Evolutionary conservation across 2,888 invertebrate genomes (phyloP).

Genomic region (Lasioglossum leucozonium): DNA sequence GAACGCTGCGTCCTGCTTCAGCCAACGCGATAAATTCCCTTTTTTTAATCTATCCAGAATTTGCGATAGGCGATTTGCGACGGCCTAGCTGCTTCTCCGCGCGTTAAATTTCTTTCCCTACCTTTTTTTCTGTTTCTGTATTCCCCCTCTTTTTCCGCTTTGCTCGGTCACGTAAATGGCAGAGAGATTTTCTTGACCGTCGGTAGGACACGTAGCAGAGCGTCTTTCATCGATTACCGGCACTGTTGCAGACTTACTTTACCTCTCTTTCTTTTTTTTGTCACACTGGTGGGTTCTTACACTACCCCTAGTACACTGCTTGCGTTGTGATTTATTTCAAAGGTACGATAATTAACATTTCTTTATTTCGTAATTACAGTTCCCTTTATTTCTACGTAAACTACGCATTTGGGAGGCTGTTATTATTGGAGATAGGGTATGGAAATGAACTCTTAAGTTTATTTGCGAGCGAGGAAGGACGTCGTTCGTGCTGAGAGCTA

Average conservation of each 20-base stretch:
- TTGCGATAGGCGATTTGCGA: conserved; percentile 6
- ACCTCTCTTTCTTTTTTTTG: neutral
- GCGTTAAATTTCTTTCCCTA: neutral
- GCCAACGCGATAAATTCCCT: conserved; percentile 24
- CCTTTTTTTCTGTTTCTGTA: neutral
- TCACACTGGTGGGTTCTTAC: neutral
- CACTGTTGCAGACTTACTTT: conserved; percentile 3
- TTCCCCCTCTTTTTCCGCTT: too few species aligned
- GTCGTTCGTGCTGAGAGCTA: too few species aligned
- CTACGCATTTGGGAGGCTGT: neutral
- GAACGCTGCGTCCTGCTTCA: conserved; percentile 25
- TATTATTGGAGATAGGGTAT: too few species aligned
- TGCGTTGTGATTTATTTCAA: neutral
- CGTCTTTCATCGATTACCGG: conserved; percentile 22
- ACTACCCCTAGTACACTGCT: neutral
- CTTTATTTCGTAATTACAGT: neutral
- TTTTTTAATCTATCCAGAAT: conserved; percentile 11
- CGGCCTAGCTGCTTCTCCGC: neutral
- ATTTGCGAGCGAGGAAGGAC: too few species aligned
- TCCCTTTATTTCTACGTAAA: neutral
- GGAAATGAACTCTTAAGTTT: too few species aligned
- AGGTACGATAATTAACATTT: neutral
- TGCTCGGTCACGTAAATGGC: neutral
- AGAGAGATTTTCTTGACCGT: conserved; percentile 45
- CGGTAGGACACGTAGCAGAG: conserved; percentile 35